Evolutionary conservation across 2,797 vertebrate genomes (phyloP).

Genomic region (Emys orbicularis): DNA sequence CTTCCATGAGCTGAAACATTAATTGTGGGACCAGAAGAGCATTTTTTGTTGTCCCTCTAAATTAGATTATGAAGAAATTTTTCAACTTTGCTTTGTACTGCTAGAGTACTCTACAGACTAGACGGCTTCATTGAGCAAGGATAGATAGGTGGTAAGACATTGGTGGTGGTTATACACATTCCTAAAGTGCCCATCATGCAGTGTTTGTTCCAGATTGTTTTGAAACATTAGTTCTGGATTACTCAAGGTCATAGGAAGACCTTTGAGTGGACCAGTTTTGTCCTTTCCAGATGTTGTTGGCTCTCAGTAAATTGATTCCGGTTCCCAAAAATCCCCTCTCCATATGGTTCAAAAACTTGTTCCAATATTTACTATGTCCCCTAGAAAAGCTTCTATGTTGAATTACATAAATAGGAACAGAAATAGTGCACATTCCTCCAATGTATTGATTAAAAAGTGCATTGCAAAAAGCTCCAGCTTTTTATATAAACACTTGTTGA

Average conservation of each 20-base stretch:
- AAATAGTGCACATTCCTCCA: neutral
- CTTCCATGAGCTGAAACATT: neutral
- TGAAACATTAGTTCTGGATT: slow-evolving; percentile 23
- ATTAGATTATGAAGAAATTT: neutral
- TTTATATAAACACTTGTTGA: neutral
- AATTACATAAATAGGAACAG: slow-evolving; percentile 7
- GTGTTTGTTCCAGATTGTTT: accelerated
- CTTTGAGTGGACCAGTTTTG: slow-evolving; percentile 46
- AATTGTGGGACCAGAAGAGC: neutral
- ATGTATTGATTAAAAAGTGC: neutral
- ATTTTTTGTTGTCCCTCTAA: neutral
- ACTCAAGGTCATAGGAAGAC: slow-evolving; percentile 56
- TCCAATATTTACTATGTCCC: slow-evolving; percentile 46
- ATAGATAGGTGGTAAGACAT: neutral
- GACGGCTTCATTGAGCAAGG: neutral
- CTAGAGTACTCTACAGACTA: neutral
- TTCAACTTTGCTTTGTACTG: neutral
- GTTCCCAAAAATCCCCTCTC: slow-evolving; percentile 67
- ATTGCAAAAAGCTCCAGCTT: neutral
- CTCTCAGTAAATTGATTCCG: slow-evolving; percentile 49
- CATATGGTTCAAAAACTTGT: slow-evolving; percentile 46
- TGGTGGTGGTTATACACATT: too few relatives aligned
- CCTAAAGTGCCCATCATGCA: neutral
- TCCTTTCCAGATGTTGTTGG: slow-evolving; percentile 58
- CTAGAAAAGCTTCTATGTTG: slow-evolving; percentile 42